Base-by-base conservation (phyloP, 2,888 invertebrate genomes). In the Agrotis segetum region DNA sequence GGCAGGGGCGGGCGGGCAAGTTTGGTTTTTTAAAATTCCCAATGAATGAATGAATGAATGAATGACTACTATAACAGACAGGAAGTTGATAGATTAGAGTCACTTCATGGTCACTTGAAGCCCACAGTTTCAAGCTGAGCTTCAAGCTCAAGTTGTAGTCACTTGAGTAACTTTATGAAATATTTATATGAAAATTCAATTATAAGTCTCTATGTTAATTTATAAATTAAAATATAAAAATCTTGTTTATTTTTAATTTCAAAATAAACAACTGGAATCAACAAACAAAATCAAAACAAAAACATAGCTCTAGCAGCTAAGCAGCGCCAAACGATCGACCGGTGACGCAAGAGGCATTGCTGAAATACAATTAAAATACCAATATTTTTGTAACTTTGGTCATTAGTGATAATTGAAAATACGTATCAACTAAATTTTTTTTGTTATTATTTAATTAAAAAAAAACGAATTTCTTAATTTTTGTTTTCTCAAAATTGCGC, bases 271-370 rank as follows among this genome's bases (percentile, higher is more conserved):
- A 9, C 1, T 17, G 9, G 24, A 44, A 14, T 14, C 44, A 50
- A 40, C 19, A 61, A 67, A 53, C 40, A 0, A 24, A 55, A 49
- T 67, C 66, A 76, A 71, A 81, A 76, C 64, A 70, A 78, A 50
- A 78, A 71, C 72, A 24, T 44, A 50, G 0, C 40, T 70, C 14
- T 17, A 59, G 24, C 29, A 53, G 59, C 55, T 13, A 14, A 59
- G 24, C 29, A 53, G 59, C 55, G 50, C 77, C n/a, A 24, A 53
- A 52, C 40, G 34, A 71, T 61, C 46, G n/a, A 52, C 47, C 47
- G 40, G 50, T 40, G 56, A 74, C 56, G 56, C 50, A 47, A 17
- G 19, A 17, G 19, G 13, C 21, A 6, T 16, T 3, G 14, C 34
- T 24, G 19, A 56, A 62, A 52, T 52, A 29, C 24, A 56, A 75